Evolutionary conservation across 2,888 invertebrate genomes (phyloP).

Genomic region (Patella caerulea): DNA sequence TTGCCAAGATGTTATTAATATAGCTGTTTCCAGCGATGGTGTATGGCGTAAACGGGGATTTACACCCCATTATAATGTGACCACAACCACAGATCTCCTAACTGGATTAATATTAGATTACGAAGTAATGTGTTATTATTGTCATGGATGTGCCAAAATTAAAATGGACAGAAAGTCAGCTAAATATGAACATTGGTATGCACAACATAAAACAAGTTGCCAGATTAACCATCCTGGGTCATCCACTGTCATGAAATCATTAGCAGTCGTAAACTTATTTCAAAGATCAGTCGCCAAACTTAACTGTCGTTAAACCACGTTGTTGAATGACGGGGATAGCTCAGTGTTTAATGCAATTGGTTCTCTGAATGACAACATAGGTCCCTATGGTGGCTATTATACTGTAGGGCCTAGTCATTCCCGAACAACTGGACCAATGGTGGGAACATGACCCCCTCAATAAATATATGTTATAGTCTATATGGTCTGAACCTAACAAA

Average conservation of each 20-base stretch:
- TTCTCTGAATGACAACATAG: not conserved
- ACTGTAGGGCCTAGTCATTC: no score
- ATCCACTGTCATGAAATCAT: not conserved
- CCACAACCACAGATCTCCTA: not conserved
- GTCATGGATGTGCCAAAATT: not conserved
- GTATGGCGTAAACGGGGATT: not conserved
- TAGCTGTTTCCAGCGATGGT: not conserved
- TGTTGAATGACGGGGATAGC: slow-evolving; percentile 14
- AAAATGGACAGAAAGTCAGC: not conserved
- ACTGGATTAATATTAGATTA: not conserved
- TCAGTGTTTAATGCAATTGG: not conserved
- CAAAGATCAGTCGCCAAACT: not conserved
- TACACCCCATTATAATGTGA: not conserved
- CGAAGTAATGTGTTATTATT: not conserved
- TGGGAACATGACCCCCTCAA: no score
- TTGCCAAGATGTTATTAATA: not conserved
- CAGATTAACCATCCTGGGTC: slow-evolving; percentile 10
- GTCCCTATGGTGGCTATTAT: not conserved
- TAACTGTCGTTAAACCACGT: not conserved
- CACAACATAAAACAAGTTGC: not conserved
- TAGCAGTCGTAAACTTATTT: not conserved
- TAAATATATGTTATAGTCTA: no score
- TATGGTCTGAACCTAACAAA: no score
- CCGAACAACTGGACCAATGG: no score
- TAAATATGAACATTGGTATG: not conserved